Base-by-base conservation (phyloP, 2,797 vertebrate genomes). In the Sebastiscus tertius region DNA sequence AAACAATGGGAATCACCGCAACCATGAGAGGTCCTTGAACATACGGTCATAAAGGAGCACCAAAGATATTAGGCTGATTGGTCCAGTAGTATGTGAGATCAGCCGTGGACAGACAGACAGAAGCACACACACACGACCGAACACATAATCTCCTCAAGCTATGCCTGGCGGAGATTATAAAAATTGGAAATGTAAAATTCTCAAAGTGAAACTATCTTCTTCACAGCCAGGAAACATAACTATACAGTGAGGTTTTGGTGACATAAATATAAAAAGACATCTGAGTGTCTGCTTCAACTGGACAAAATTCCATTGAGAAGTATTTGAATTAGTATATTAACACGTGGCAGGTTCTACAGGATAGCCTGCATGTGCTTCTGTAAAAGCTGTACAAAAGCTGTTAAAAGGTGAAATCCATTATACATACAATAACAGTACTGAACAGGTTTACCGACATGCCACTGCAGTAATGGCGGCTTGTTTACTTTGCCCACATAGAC, bases 401-500 rank as follows among this genome's bases (percentile, higher is more conserved):
- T 72, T 46, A 36, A 59, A 59, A 36, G 22, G 13, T 22, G 24
- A n/a, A 36, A 22, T 49, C 34, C 56, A 16, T 62, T 4, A 52
- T 12, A 27, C 36, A 42, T 22, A 26, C 10, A 16, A 16, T 5
- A 52, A 70, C 5, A 22, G 16, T 9, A 33, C 1, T 22, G 4
- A 65, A 52, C 12, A 55, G 31, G 31, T 76, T 66, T 26, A 59
- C 18, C 14, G 46, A 68, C 14, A 34, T 36, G 14, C 16, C 27
- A 16, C n/a, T 68, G 68, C 26, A 75, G 22, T 55, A 24, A 66
- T 42, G 20, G 64, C 5, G 1, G 60, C 42, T 36, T 80, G 49
- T 74, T 77, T 70, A 71, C 46, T 72, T 72, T 77, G 14, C 65
- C 22, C 7, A 22, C 22, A 71, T 22, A 49, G 16, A 29, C 59